Evolutionary conservation across 2,797 vertebrate species (phyloP), one percentile per base, ranked within the genome.

Genomic region (Avahi laniger): DNA sequence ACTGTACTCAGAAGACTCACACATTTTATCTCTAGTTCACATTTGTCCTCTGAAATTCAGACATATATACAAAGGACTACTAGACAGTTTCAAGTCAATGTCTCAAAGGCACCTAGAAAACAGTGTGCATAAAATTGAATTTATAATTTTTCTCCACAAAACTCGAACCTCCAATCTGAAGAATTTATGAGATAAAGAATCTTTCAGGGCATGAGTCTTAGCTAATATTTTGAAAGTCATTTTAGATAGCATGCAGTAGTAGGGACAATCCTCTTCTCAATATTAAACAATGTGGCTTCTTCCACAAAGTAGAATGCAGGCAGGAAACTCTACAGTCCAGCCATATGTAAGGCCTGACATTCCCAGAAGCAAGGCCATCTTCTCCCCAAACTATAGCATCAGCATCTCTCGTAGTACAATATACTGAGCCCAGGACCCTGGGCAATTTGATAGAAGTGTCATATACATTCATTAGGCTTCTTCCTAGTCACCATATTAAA

Each of bases 151-250:
- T 82, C 28, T 70, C 12, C 14, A 61, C 24, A 79, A 72, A 92
- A 78, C 7, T 67, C 30, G 35, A 94, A 57, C 46, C 14, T 85
- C 28, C 14, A 81, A 78, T 70, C 22, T 91, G 93, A 93, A 81
- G 67, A 78, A 82, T 86, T 81, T 89, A 78, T 48, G n/a, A 89
- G 15, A 81, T 9, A 48, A 92, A 95, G 26, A 82, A 72, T 48
- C 3, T 82, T 91, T 76, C 46, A 52, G 46, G 43, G 17, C 35
- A 2, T 54, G 46, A 33, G 4, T 84, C 33, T 26, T 61, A 12
- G 26, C 24, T 43, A 86, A 92, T 72, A 81, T 75, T 69, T 81
- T 78, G 67, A 86, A 93, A 76, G 41, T 67, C 26, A 22, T 46
- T 84, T 82, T 73, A 61, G 75, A 54, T 41, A 78, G 50, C 22